A percentile compares a stretch with the other conserved stretches of the same genome.
Evolutionary conservation across 2,113 vertebrate species (phyloP).

Genomic region (Nannobrachium achirus): DNA sequence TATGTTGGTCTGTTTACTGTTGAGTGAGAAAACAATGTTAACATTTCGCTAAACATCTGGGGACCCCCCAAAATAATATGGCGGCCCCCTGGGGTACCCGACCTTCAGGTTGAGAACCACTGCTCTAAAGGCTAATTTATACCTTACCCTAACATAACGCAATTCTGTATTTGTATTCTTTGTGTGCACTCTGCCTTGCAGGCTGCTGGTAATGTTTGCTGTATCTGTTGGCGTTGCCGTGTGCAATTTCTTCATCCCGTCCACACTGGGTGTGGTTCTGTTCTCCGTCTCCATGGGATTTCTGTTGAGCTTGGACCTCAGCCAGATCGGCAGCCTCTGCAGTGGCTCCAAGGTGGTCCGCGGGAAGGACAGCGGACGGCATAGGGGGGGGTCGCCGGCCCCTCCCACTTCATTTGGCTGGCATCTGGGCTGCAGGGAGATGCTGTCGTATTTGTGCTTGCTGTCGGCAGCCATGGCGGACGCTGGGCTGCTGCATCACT

Average conservation of each 20-base stretch:
- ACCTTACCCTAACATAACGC: background rate
- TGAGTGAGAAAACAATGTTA: too few relatives aligned
- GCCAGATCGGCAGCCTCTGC: conserved; percentile 81
- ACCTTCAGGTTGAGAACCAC: too few relatives aligned
- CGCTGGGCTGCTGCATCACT: conserved; percentile 86
- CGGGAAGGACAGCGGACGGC: conserved; percentile 58
- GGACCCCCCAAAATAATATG: too few relatives aligned
- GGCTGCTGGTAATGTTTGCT: conserved; percentile 91
- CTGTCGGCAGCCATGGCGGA: conserved; percentile 84
- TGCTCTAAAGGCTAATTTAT: too few relatives aligned
- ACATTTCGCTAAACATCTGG: too few relatives aligned
- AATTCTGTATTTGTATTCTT: background rate
- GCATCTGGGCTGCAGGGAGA: conserved; percentile 82
- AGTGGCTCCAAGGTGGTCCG: conserved; percentile 63
- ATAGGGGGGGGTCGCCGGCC: conserved; percentile 50
- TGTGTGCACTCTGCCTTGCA: conserved; percentile 61
- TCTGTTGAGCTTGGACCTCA: conserved; percentile 92
- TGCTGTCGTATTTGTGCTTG: conserved; percentile 81
- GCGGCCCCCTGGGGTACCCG: too few relatives aligned
- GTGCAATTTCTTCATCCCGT: conserved; percentile 92
- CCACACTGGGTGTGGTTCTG: conserved; percentile 87
- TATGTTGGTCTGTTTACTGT: too few relatives aligned
- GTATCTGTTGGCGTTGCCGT: conserved; percentile 84
- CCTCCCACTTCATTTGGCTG: conserved; percentile 67
- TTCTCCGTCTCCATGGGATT: conserved; percentile 93